Percentiles rank a stretch among this genome's conserved stretches.
Evolutionary conservation across 2,888 invertebrate species (phyloP).

Genomic region (Lasius platythorax): DNA sequence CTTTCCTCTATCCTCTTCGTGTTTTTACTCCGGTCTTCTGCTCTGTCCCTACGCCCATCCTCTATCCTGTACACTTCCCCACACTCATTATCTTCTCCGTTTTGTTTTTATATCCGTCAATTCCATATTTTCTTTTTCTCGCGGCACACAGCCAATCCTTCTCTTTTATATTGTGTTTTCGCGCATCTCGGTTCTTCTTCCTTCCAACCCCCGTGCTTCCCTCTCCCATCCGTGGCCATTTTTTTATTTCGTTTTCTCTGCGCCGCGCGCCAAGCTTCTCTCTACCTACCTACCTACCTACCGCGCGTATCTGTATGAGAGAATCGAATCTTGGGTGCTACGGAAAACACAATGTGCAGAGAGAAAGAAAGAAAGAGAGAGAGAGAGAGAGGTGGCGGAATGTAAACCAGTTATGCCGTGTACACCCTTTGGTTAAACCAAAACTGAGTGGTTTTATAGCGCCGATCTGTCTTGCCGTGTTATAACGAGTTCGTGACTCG

Average conservation of each 20-base stretch:
- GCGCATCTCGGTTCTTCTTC: conserved; percentile 43
- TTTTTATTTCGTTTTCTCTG: conserved; percentile 42
- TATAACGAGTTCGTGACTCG: conserved; percentile 86
- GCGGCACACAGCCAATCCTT: conserved; percentile 32
- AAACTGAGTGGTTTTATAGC: conserved; percentile 83
- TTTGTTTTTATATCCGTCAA: conserved; percentile 42
- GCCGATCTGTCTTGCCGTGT: conserved; percentile 83
- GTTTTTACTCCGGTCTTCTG: conserved; percentile 36
- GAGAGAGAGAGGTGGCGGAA: conserved; percentile 69
- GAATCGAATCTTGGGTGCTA: conserved; percentile 46
- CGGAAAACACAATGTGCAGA: conserved; percentile 58
- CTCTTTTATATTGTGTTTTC: conserved; percentile 51
- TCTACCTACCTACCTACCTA: conserved; percentile 40
- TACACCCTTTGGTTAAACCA: conserved; percentile 78
- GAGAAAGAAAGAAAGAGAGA: conserved; percentile 10
- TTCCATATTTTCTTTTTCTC: conserved; percentile 44
- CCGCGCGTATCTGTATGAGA: conserved; percentile 57
- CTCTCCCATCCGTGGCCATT: conserved; percentile 32
- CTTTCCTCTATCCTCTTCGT: conserved; percentile 20
- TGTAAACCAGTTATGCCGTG: conserved; percentile 82
- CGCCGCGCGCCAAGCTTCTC: conserved; percentile 40
- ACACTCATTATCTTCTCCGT: conserved; percentile 50
- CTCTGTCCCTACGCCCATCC: conserved; percentile 47
- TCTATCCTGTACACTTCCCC: conserved; percentile 35
- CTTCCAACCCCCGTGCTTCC: conserved; percentile 22